Base-by-base conservation (phyloP, 2,888 invertebrate species). In the Lasioglossum malachurum region DNA sequence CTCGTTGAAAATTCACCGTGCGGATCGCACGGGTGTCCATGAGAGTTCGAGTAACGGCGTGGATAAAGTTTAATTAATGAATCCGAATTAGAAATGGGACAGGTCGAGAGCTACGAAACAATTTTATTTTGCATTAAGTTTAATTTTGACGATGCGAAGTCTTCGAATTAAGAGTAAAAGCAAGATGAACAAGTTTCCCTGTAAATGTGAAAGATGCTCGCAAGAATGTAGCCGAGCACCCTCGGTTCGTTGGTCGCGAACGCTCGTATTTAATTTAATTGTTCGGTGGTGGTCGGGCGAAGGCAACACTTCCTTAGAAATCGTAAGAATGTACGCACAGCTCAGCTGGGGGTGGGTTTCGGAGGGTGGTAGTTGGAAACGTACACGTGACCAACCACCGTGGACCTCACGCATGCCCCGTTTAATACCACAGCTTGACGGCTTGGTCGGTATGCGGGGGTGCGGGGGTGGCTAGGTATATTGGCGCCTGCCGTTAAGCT, bases 401-500 rank as follows among this genome's bases (percentile, higher is more conserved):
- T 91, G 89, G 87, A 91, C 86, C 89, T 92, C 90, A 92, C 92
- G 92, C 91, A 92, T 91, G 92, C 92, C 87, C 92, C 89, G 93
- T 93, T 93, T 93, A 93, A 93, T 93, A 93, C 92, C 93, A 88
- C 88, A 92, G 93, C 92, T 92, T 92, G 92, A 92, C 92, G 92
- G 92, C 90, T 88, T 88, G 89, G 89, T 90, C 83, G 88, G 87
- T 87, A 88, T 89, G 91, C 80, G 87, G 87, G 89, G 91, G 90
- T 76, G 78, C 82, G 86, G 89, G 91, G 91, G 87, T 86, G 83
- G 87, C 88, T 89, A 91, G 92, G 92, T 93, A 94, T 94, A 94
- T 94, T 94, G 94, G 94, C 93, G 93, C 92, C 92, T 92, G 93
- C 91, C 93, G 92, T 92, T 94, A 93, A 94, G 93, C 94, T 91